These are phyloP conservation scores for Diachrysia chrysitis DNA, from an alignment of 2,888 invertebrate genomes.

Conservation along the genomic window DNA sequence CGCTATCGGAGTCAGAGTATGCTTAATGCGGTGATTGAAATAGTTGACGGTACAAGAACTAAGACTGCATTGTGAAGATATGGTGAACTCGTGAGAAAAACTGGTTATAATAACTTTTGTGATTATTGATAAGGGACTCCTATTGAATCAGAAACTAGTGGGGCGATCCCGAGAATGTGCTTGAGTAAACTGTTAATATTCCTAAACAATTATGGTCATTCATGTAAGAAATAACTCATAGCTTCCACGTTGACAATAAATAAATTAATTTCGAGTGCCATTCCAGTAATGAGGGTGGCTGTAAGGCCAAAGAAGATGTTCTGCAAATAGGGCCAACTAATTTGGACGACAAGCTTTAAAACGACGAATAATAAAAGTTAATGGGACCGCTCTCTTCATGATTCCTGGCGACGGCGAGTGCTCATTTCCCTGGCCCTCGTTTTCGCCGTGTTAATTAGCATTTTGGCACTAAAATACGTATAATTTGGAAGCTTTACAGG, in stretches of 20 bases:
- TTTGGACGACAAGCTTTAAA: slow-evolving; percentile 87
- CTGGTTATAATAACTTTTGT: too few species aligned
- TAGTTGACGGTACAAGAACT: slow-evolving; percentile 36
- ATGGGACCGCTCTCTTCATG: slow-evolving; percentile 85
- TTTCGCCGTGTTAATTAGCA: slow-evolving; percentile 86
- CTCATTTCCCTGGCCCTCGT: slow-evolving; percentile 82
- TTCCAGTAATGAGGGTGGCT: slow-evolving; percentile 76
- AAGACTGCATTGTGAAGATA: background rate
- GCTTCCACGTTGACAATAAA: slow-evolving; percentile 64
- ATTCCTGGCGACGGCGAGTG: slow-evolving; percentile 81
- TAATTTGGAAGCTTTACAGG: slow-evolving; percentile 74
- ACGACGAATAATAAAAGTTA: slow-evolving; percentile 88
- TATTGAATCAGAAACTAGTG: too few species aligned
- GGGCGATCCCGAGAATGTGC: too few species aligned
- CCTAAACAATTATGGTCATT: too few species aligned
- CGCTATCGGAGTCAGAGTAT: slow-evolving; percentile 31
- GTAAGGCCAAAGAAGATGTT: slow-evolving; percentile 75
- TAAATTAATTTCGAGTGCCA: slow-evolving; percentile 76
- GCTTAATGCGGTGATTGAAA: slow-evolving; percentile 37
- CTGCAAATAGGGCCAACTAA: slow-evolving; percentile 85
- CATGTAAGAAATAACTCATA: slow-evolving; percentile 51
- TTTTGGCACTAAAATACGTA: slow-evolving; percentile 85
- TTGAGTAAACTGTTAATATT: too few species aligned
- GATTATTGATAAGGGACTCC: too few species aligned
- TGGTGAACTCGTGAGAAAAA: slow-evolving; percentile 10